Percentiles rank a stretch among this genome's conserved stretches.
phyloP scores from a whole-genome alignment of 92 coral and sea anemone species.

The Paragorgia papillata region DNA sequence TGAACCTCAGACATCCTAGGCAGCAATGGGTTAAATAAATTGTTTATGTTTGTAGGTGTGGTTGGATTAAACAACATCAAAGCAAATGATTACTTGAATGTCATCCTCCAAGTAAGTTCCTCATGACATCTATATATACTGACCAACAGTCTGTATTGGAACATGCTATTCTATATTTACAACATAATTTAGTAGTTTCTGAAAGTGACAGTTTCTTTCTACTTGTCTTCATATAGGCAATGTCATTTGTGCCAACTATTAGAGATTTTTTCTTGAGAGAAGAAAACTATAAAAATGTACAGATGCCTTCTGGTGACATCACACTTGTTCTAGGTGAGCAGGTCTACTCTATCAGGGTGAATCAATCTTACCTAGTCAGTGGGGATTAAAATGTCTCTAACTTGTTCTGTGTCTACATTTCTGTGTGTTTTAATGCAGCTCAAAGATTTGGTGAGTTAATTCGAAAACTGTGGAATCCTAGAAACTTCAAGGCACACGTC shows the following conservation, averaged over 20 bases:
- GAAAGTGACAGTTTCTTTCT: background rate
- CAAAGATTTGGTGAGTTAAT: slow-evolving; percentile 92
- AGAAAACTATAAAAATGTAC: slow-evolving; percentile 81
- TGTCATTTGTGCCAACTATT: slow-evolving; percentile 94
- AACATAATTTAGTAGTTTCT: no score
- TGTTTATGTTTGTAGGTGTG: slow-evolving; percentile 65
- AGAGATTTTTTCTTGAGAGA: slow-evolving; percentile 87
- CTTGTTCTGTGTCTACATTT: no score
- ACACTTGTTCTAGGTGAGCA: slow-evolving; percentile 77
- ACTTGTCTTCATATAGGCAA: slow-evolving; percentile 60
- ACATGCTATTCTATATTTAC: no score
- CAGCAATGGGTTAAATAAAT: no score
- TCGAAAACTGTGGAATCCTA: slow-evolving; percentile 94
- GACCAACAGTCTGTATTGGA: no score
- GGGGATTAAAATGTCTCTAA: no score
- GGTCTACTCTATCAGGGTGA: background rate
- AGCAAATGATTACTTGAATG: slow-evolving; percentile 91
- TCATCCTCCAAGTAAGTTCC: slow-evolving; percentile 77
- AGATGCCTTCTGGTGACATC: slow-evolving; percentile 94
- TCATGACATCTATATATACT: background rate
- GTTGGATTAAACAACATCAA: slow-evolving; percentile 97
- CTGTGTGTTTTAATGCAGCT: slow-evolving; percentile 46
- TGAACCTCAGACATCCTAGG: no score
- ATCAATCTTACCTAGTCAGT: no score
- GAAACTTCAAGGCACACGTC: slow-evolving; percentile 97